phyloP scores from a whole-genome alignment of 2,888 invertebrate genomes.

The Apomyelois bistriatella region DNA sequence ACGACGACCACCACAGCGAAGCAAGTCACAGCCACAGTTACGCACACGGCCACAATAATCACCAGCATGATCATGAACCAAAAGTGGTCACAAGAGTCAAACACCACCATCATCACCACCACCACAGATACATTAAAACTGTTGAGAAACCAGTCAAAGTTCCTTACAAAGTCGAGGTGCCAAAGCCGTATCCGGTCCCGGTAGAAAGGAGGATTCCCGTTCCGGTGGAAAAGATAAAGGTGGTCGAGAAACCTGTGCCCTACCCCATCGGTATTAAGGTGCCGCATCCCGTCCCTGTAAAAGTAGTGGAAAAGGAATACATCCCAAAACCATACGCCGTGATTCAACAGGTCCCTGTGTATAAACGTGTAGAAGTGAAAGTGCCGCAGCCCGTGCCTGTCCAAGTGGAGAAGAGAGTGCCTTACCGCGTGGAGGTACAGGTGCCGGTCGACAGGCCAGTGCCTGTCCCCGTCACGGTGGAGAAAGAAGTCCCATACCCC shows the following conservation, averaged over 20 bases:
- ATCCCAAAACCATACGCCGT: constrained; percentile 71
- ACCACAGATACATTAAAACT: constrained; percentile 82
- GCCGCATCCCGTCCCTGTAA: constrained; percentile 72
- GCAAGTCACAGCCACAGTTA: constrained; percentile 41
- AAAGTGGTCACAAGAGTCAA: constrained; percentile 67
- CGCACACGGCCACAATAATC: constrained; percentile 33
- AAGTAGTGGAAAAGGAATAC: constrained; percentile 73
- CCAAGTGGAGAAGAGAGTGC: constrained; percentile 63
- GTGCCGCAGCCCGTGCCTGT: constrained; percentile 63
- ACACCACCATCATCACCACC: constrained; percentile 84
- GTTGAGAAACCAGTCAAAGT: constrained; percentile 77
- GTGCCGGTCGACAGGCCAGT: constrained; percentile 64
- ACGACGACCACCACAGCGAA: constrained; percentile 49
- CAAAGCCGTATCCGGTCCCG: constrained; percentile 73
- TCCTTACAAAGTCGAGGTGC: constrained; percentile 76
- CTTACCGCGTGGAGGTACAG: constrained; percentile 58
- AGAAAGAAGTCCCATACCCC: constrained; percentile 64
- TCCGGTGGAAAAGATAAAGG: constrained; percentile 54
- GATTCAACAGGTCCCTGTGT: constrained; percentile 62
- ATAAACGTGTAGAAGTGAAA: constrained; percentile 63
- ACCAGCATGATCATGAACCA: constrained; percentile 23
- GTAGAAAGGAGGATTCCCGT: constrained; percentile 67
- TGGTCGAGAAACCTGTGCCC: constrained; percentile 57
- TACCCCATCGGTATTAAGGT: constrained; percentile 67
- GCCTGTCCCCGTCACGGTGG: constrained; percentile 60